A percentile compares a stretch with the other conserved stretches of the same genome.
These are phyloP conservation scores for Ellobius talpinus DNA, from an alignment of 2,113 vertebrate species.

Conservation along the genomic window DNA sequence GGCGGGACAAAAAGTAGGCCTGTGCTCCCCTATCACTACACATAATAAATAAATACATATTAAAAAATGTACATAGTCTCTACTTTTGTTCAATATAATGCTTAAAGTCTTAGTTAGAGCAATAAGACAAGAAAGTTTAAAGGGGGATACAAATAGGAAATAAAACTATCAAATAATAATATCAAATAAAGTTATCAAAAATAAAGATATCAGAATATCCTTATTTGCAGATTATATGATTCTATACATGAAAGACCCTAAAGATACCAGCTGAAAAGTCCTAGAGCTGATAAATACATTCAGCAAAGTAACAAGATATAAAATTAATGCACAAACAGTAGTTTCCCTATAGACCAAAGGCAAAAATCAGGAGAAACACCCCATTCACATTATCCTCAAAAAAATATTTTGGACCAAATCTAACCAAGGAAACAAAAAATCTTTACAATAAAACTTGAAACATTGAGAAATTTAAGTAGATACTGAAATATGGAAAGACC, in stretches of 20 bases:
- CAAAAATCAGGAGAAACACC: neutral
- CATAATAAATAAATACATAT: no score
- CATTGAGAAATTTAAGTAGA: neutral
- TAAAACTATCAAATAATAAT: neutral
- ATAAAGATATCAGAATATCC: neutral
- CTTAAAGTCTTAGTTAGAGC: neutral
- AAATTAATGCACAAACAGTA: neutral
- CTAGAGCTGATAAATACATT: neutral
- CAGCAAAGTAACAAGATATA: neutral
- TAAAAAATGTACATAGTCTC: neutral
- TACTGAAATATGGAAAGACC: neutral
- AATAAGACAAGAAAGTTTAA: neutral
- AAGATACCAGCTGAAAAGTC: neutral
- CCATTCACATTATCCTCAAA: neutral
- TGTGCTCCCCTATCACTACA: no score
- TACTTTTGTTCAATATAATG: neutral
- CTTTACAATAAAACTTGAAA: neutral
- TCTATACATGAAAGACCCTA: neutral
- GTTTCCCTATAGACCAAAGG: neutral
- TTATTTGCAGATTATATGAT: neutral
- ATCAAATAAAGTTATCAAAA: neutral
- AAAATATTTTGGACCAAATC: neutral
- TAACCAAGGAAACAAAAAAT: neutral
- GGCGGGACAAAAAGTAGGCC: no score
- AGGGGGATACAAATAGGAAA: neutral